Evolutionary conservation across 2,113 vertebrate genomes (phyloP).

Genomic region (Aepyceros melampus): DNA sequence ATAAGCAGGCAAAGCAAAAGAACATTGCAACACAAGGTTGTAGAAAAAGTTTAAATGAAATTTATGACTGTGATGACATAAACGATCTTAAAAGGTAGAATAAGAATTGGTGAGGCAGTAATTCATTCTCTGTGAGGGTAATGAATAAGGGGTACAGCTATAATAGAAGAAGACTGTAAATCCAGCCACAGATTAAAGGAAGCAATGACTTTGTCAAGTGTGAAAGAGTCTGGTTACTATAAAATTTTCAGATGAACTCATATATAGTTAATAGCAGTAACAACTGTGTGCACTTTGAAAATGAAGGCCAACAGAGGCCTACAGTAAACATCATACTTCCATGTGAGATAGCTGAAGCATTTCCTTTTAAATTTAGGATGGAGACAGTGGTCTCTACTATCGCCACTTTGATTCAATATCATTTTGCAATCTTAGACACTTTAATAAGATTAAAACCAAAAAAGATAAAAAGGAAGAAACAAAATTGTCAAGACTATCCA

Average conservation of each 20-base stretch:
- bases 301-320: neutral
- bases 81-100: neutral
- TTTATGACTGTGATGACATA: neutral
- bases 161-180: neutral
- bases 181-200: neutral
- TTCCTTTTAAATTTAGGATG: neutral
- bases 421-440: neutral
- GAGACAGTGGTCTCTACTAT: neutral
- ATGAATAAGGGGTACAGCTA: neutral
- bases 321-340: neutral
- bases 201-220: neutral
- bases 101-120: neutral
- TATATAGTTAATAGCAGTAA: neutral
- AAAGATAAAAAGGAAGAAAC: neutral
- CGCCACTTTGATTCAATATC: neutral
- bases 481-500: neutral
- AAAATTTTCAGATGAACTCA: neutral
- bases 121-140: neutral
- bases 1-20: neutral
- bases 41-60: conserved; percentile 29
- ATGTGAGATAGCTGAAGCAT: neutral
- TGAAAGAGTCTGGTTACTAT: neutral
- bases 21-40: neutral
- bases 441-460: neutral
- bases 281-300: neutral